A percentile compares a stretch with the other conserved stretches of the same genome.
These are phyloP conservation scores for Adelosebastes latens DNA, from an alignment of 2,797 vertebrate genomes.

Conservation along the genomic window DNA sequence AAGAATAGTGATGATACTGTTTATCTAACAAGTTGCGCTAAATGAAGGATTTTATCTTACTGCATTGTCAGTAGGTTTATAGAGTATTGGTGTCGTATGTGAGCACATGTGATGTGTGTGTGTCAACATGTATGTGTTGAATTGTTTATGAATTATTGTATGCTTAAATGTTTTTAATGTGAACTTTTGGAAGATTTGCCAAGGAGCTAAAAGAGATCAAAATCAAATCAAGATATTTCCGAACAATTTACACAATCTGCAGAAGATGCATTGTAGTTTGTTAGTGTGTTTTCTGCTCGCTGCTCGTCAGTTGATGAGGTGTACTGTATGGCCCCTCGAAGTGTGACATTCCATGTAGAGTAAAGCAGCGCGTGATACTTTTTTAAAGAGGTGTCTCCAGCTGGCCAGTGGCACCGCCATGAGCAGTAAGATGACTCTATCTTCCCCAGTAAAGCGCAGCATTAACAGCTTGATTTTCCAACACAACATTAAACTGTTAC, in stretches of 20 bases:
- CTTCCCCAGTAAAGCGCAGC: constrained; percentile 32
- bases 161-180: background rate
- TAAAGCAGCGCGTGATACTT: constrained; percentile 62
- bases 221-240: background rate
- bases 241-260: background rate
- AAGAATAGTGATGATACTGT: background rate
- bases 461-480: constrained; percentile 61
- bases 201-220: background rate
- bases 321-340: constrained; percentile 44
- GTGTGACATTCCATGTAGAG: constrained; percentile 66
- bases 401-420: constrained; percentile 39
- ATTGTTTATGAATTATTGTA: background rate
- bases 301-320: constrained; percentile 65
- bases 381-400: constrained; percentile 77
- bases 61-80: background rate
- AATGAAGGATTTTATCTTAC: constrained; percentile 9
- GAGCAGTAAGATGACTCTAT: constrained; percentile 55
- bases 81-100: background rate
- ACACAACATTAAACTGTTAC: constrained; percentile 17
- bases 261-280: constrained; percentile 9
- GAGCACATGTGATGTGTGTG: background rate
- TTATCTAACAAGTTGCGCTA: background rate
- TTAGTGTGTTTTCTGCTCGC: constrained; percentile 18
- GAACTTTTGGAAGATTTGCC: background rate
- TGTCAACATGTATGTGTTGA: background rate